Base-by-base conservation (phyloP, 2,797 vertebrate genomes). In the Chrysocyon brachyurus region DNA sequence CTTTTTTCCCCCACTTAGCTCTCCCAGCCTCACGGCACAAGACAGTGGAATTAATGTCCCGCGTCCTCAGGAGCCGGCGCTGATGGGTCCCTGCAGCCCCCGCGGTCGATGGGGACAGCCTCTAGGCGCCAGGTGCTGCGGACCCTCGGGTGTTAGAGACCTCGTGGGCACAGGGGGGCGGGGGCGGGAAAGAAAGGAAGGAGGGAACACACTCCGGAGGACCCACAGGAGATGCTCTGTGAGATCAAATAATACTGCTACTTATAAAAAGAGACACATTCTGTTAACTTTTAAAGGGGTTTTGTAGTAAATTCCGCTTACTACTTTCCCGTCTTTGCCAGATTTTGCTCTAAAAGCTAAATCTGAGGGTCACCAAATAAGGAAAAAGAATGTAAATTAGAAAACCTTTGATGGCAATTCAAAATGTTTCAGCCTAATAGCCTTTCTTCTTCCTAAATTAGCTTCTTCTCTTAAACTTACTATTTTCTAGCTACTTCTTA, bases 401-500 rank as follows among this genome's bases (percentile, higher is more conserved):
- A 52, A 86, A 96, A 87, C 2, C 24, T 11, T 6, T 85, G 77
- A 94, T 54, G 33, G 11, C 4, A 59, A 46, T 21, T 83, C 28
- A 72, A 93, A 91, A 61, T 95, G 33, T 95, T 97, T 68, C 2
- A 81, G 72, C 10, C 75, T 46, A 68, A 12, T 79, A 96, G 31
- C n/a, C 26, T 79, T 94, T 92, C 59, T 72, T 3, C 14, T 40
- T 70, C 86, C 93, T 85, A 83, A 92, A 75, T 77, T 81, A 88
- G 88, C 4, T 95, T 95, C 16, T 94, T 96, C 33, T 49, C 78
- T 79, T 59, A 79, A 90, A 70, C 49, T 83, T 49, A 59, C 28
- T 78, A 26, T 52, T 94, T 92, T 82, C 78, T 10, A 97, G 61
- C 8, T 95, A 63, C 95, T 97, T 97, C 73, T 95, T 94, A 21